phyloP scores from a whole-genome alignment of 2,113 vertebrate genomes.

The Ascaphus truei region DNA sequence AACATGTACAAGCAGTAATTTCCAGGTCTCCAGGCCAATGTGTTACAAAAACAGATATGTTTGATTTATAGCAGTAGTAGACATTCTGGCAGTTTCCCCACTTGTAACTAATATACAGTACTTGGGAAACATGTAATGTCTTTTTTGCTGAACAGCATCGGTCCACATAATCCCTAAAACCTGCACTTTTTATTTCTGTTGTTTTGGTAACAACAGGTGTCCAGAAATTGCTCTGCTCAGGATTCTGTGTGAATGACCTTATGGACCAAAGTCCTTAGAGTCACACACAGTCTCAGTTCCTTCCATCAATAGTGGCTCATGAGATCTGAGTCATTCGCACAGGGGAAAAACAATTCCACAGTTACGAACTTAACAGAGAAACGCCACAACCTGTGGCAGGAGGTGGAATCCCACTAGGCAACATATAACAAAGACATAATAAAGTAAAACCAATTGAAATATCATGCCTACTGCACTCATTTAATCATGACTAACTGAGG shows the following conservation, averaged over 20 bases:
- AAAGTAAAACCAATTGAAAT: background rate
- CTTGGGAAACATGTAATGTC: constrained; percentile 5
- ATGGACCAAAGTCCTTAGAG: background rate
- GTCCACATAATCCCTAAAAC: background rate
- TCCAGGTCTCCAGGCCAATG: constrained; percentile 8
- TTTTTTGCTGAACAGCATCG: background rate
- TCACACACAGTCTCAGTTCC: background rate
- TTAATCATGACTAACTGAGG: no score
- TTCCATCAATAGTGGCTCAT: background rate
- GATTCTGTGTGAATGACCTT: constrained; percentile 3
- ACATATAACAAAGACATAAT: background rate
- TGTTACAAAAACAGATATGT: constrained; percentile 6
- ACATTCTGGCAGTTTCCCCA: constrained; percentile 15
- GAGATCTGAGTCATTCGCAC: background rate
- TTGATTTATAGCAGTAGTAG: constrained; percentile 24
- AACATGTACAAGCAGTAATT: constrained; percentile 25
- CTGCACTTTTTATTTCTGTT: background rate
- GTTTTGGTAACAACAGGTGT: constrained; percentile 23
- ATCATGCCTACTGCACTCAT: fast-evolving
- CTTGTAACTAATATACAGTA: constrained; percentile 23
- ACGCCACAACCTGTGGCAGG: background rate
- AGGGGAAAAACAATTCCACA: background rate
- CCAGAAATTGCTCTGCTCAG: background rate
- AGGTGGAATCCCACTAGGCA: background rate
- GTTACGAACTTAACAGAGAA: background rate